Evolutionary conservation across 2,113 vertebrate species (phyloP).

Genomic region (Ondatra zibethicus): DNA sequence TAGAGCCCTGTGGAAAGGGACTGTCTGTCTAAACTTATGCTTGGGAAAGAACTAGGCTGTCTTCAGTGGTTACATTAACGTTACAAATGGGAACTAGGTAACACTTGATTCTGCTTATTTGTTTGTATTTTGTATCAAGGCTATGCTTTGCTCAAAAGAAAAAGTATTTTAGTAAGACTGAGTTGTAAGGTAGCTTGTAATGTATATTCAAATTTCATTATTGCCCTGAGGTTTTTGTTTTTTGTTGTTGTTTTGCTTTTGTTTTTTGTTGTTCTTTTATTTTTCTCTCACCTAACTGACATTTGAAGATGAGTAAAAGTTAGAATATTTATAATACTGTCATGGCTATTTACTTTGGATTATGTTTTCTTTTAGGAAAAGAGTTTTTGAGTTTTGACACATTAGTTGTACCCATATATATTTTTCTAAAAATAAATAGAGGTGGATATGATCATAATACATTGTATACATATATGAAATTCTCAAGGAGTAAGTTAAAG

Average conservation of each 20-base stretch:
- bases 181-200: neutral
- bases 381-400: neutral
- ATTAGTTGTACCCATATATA: constrained; percentile 8
- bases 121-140: neutral
- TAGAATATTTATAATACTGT: neutral
- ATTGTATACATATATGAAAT: neutral
- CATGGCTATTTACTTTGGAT: neutral
- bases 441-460: neutral
- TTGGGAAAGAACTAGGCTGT: neutral
- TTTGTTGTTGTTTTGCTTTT: neutral
- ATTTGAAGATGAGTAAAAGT: neutral
- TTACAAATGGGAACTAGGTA: neutral
- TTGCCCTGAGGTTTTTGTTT: neutral
- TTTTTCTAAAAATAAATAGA: neutral
- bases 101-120: neutral
- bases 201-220: neutral
- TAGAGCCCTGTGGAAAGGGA: constrained; percentile 3
- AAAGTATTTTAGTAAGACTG: constrained; percentile 27
- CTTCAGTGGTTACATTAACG: neutral
- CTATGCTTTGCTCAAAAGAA: neutral
- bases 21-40: neutral
- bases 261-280: neutral
- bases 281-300: neutral
- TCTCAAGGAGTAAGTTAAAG: neutral
- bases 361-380: neutral